Evolutionary conservation across 2,113 vertebrate genomes (phyloP).

Genomic region (Xiphophorus maculatus): DNA sequence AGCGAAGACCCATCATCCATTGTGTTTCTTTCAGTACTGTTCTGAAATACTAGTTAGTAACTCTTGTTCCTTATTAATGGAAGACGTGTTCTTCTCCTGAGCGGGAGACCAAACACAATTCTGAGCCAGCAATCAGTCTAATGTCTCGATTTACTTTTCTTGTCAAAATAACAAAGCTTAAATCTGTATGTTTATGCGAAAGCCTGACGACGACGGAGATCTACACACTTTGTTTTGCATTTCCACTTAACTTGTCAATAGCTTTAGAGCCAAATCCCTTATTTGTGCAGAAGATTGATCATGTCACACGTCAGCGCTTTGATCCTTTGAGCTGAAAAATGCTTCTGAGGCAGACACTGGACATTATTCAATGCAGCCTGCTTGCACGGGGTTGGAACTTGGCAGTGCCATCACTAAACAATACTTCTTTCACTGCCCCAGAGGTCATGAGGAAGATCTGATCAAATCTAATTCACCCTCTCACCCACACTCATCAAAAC

Average conservation of each 20-base stretch:
- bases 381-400: background rate
- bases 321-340: slow-evolving; percentile 29
- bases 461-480: background rate
- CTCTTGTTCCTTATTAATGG: background rate
- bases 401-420: background rate
- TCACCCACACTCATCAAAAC: slow-evolving; percentile 4
- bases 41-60: slow-evolving; percentile 7
- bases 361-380: background rate
- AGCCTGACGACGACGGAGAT: slow-evolving; percentile 1
- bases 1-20: background rate
- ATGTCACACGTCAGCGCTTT: slow-evolving; percentile 41
- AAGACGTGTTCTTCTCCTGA: slow-evolving; percentile 11
- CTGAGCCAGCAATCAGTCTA: background rate
- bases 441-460: background rate
- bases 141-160: background rate
- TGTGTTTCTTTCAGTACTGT: background rate
- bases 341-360: background rate
- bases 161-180: background rate
- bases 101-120: slow-evolving; percentile 6
- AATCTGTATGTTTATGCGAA: slow-evolving; percentile 18
- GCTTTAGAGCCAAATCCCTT: slow-evolving; percentile 26
- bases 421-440: background rate
- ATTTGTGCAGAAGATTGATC: slow-evolving; percentile 36
- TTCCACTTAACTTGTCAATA: slow-evolving; percentile 3
- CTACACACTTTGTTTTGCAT: background rate